phyloP scores from a whole-genome alignment of 2,797 vertebrate species.

The Botia almorhae region DNA sequence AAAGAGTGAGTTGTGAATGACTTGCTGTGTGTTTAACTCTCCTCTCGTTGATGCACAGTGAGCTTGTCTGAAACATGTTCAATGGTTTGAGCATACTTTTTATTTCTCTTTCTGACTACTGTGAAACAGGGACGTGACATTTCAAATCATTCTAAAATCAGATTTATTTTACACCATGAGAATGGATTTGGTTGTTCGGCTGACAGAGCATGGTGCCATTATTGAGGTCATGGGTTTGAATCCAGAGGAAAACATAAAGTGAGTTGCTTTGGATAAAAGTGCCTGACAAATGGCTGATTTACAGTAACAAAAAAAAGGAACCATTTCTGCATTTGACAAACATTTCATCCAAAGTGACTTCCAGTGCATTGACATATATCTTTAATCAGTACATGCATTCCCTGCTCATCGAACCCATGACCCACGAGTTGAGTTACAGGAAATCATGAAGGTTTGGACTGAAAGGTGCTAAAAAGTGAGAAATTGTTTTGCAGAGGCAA shows the following conservation, averaged over 20 bases:
- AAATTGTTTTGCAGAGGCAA: constrained; percentile 35
- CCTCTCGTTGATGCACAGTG: constrained; percentile 58
- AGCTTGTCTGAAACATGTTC: constrained; percentile 49
- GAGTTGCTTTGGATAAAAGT: not conserved
- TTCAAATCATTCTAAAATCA: too few species aligned
- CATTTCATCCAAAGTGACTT: not conserved
- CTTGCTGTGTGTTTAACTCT: constrained; percentile 73
- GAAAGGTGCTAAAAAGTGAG: constrained; percentile 7
- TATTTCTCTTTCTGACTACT: not conserved
- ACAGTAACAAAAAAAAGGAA: not conserved
- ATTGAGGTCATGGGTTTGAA: too few species aligned
- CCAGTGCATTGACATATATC: not conserved
- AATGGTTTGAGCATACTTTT: not conserved
- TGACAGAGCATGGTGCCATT: too few species aligned
- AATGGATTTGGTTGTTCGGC: too few species aligned
- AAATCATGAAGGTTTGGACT: not conserved
- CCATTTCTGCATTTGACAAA: too few species aligned
- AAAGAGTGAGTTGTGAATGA: constrained; percentile 76
- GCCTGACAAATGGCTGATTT: not conserved
- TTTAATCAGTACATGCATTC: not conserved
- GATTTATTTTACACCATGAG: too few species aligned
- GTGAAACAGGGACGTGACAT: not conserved
- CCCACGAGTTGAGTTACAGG: not conserved
- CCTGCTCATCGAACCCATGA: not conserved
- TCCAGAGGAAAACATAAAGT: not conserved